Percentiles rank a stretch among this genome's conserved stretches.
phyloP scores from a whole-genome alignment of 2,113 vertebrate genomes.

The Lanius collurio region DNA sequence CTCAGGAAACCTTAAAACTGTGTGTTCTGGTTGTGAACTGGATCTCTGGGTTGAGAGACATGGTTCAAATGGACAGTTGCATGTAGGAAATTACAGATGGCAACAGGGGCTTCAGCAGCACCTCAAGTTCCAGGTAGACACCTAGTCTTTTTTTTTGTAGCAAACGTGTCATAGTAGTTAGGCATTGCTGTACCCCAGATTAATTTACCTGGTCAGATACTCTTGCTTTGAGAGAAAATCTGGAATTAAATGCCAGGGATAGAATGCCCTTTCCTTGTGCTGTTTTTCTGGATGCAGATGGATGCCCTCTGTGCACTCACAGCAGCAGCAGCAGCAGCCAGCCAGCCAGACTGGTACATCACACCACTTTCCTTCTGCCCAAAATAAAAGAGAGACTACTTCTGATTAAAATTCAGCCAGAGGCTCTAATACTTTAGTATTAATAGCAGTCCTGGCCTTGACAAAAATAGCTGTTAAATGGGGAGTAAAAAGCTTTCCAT shows the following conservation, averaged over 20 bases:
- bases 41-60: not conserved
- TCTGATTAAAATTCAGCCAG: constrained; percentile 48
- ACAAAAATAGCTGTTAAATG: constrained; percentile 63
- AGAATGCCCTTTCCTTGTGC: not conserved
- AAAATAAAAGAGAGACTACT: not conserved
- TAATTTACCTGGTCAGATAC: not conserved
- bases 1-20: not conserved
- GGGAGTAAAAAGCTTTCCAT: constrained; percentile 50
- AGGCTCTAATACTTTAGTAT: not conserved
- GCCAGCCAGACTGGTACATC: not conserved
- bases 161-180: not conserved
- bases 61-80: not conserved
- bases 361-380: not conserved
- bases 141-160: not conserved
- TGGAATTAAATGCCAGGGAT: not conserved
- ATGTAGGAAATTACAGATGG: not conserved
- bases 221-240: not conserved
- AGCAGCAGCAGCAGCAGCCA: not conserved
- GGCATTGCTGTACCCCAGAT: not conserved
- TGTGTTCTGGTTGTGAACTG: not conserved
- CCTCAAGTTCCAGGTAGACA: not conserved
- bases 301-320: not conserved
- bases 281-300: not conserved
- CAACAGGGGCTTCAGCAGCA: not conserved
- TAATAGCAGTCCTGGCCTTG: constrained; percentile 15